Base-by-base conservation (phyloP, 2,888 invertebrate genomes). In the Eurytoma californica region DNA sequence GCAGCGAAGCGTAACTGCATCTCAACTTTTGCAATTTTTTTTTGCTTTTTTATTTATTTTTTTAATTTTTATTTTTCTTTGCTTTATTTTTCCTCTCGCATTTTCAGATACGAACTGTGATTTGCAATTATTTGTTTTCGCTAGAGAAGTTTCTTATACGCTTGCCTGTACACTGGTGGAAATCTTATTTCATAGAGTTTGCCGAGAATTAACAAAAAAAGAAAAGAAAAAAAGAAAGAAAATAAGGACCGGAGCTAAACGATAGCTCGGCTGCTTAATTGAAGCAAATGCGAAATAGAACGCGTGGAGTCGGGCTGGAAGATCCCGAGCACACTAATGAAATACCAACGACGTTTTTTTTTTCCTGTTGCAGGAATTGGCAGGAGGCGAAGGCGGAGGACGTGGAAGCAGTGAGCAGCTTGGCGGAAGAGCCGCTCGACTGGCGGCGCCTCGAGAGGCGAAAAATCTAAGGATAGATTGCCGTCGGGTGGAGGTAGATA, bases 271-370 rank as follows among this genome's bases (percentile, higher is more conserved):
- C 53, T 47, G 75, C 72, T 78, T 68, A 73, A 78, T 72, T 68
- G 68, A 72, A 73, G 78, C 49, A 70, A 76, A 77, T 83, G 67
- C 78, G 80, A 81, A 82, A 85, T 83, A 85, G 84, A 85, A 84
- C 83, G 81, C 9, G 77, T 39, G 9, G 39, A 39, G 9, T 30
- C 30, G 30, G 30, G 3, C 3, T 39, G 39, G 39, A 9, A 63
- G 74, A 82, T 82, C 80, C 68, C 68, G 57, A 75, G 60, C 72
- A 72, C 49, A 67, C 79, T 75, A 79, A 79, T 72, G 69, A 75
- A 79, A 79, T 61, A 72, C 47, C 67, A 39, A 39, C 39, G 28
- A 60, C 70, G 66, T 47, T 53, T 49, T 75, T 67, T 55, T 51
- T 49, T 16, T 9, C 4, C 20, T 72, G 70, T 75, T 75, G 12